Evolutionary conservation across 2,888 invertebrate genomes (phyloP), one percentile per base, ranked within the genome.

Genomic region (Glyphotaelius pellucidus): DNA sequence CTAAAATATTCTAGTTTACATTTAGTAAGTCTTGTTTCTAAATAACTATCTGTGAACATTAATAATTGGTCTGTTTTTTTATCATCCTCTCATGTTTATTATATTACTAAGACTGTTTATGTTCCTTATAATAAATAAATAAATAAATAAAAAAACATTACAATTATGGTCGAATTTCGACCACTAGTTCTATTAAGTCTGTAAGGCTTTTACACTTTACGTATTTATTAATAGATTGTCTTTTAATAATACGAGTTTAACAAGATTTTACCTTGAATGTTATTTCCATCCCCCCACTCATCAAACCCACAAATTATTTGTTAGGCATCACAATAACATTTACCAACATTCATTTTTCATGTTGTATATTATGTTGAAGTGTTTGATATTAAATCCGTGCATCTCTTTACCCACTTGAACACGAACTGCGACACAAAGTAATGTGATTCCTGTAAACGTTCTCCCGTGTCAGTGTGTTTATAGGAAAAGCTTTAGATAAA

Each of bases 401-500:
- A 9, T 67, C 67, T 67, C 67, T 1, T 67, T 67, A 9, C 25
- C 67, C 67, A 67, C 67, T 67, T 67, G 25, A 67, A 67, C 25
- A 25, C 25, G 67, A 25, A 67, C 67, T 67, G 67, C 9, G 67
- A 67, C 67, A 67, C 67, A 67, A 67, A 25, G 67, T 67, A 67
- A 67, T 67, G 67, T 67, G 67, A 67, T 67, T 67, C 67, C 25
- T 67, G 67, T 67, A 67, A 67, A 25, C 67, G 67, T 67, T 67
- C 67, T 67, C 67, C 67, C 67, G 67, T 67, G 67, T 67, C 67
- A 67, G 67, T 67, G 67, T 67, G 67, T 67, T 67, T 67, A 67
- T 67, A 67, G 25, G 67, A 67, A 67, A 67, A 67, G 67, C 67
- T 19, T 67, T 67, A 67, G 67, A 67, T 67, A 67, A 67, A 67